Evolutionary conservation across 2,888 invertebrate genomes (phyloP), one percentile per base, ranked within the genome.

Genomic region (Habrosyne pyritoides): DNA sequence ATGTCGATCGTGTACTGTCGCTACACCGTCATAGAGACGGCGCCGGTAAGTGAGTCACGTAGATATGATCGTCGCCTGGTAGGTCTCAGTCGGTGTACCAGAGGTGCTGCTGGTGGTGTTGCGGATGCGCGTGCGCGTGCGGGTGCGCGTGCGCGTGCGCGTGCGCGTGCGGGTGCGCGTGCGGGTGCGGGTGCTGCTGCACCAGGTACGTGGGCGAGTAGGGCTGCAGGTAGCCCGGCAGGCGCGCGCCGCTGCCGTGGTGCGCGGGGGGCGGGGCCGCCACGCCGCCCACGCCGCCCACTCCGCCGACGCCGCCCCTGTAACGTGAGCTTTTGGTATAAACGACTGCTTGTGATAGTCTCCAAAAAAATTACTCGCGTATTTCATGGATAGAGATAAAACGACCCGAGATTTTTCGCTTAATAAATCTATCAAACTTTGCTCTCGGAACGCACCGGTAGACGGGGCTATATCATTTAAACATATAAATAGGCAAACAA

Each of bases 191-290:
- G 96, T 96, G 87, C 97, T 54, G 81, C 59, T 82, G 90, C 71
- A 91, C 90, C 5, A 91, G 88, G 80, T 88, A 91, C 3, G 92
- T 91, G 71, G 90, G 91, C 55, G 89, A 87, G 81, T 92, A 91
- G 55, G 90, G 90, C 81, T 91, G 92, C 73, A 91, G 84, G 87
- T 93, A 91, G 75, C 86, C 85, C 55, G 89, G 89, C 69, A 91
- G 81, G 42, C 93, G 87, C 60, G 86, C 87, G 47, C 96, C 96
- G 75, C 95, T 95, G 71, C 95, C 95, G 91, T 97, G 96, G 87
- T 97, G 97, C 21, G 97, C 97, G 10, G 97, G 97, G 51, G 97
- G 97, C 46, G 97, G 95, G 94, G 97, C 69, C 95, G 96, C 57
- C 96, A 98, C 69, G 95, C 73, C 81, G 22, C 74, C 75, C 42